phyloP scores from a whole-genome alignment of 1,140 invertebrate genomes.

The Teleogryllus occipitalis region DNA sequence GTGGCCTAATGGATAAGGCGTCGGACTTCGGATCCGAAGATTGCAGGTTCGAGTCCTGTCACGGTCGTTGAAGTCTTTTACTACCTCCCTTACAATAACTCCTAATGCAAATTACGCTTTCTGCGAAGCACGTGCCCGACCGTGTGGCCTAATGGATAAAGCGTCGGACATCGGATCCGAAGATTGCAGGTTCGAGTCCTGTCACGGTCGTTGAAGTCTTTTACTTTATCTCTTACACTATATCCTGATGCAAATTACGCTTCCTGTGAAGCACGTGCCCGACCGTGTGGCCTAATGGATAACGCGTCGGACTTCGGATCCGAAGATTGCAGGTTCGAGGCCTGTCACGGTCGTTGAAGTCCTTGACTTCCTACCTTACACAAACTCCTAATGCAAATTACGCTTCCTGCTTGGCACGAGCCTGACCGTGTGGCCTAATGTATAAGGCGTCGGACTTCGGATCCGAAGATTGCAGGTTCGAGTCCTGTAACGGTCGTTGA shows the following conservation, averaged over 20 bases:
- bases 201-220: conserved; percentile 62
- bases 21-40: conserved; percentile 71
- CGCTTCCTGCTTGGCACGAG: no score
- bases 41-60: conserved; percentile 68
- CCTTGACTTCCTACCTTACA: no score
- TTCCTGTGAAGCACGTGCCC: no score
- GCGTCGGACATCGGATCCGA: conserved; percentile 70
- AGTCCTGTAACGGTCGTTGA: conserved; percentile 64
- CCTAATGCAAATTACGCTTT: no score
- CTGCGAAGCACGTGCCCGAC: no score
- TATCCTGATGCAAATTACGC: no score
- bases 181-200: conserved; percentile 70
- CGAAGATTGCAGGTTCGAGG: conserved; percentile 70
- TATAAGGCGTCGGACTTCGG: conserved; percentile 70
- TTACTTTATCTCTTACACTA: no score
- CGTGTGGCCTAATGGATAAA: no score
- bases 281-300: conserved; percentile 63
- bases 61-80: no score
- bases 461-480: conserved; percentile 72
- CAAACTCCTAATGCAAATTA: no score
- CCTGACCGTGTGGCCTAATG: conserved; percentile 62
- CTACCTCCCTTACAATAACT: no score
- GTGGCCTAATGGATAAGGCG: conserved; percentile 68
- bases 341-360: conserved; percentile 63
- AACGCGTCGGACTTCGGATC: conserved; percentile 71